Base-by-base conservation (phyloP, 1,140 invertebrate species). In the Conopomorpha cramerella region DNA sequence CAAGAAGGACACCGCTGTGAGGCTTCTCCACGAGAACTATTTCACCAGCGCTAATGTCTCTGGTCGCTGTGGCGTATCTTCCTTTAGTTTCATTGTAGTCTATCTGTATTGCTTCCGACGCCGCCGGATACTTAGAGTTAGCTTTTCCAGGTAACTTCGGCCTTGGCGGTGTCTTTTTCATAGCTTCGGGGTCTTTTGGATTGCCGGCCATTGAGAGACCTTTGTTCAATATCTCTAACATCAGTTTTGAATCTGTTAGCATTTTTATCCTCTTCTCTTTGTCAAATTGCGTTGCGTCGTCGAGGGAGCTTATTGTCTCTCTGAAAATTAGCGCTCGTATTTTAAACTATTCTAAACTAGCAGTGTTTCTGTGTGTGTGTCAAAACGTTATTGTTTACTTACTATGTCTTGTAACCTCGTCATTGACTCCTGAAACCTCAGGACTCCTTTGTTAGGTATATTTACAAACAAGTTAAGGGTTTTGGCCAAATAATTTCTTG, bases 11-110 rank as follows among this genome's bases (percentile, higher is more conserved):
- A 0, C 87, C 81, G 37, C 86, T 85, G 49, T 86, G 86, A 2
- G 93, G 84, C 51, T 84, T 83, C 55, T 96, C 93, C 2, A 87
- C 64, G 0, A 86, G 64, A 16, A 95, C 48, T 30, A 87, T 77
- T 49, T 89, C 84, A 1, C 88, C 87, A 2, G 84, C 81, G 18
- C 73, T 47, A 8, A 91, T 84, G 46, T 88, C 73, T 38, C 76
- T 78, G 0, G 78, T 78, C 0, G 89, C 88, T 13, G 82, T 72
- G 0, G 83, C 87, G 49, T 81, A 87, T 53, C 77, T 62, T 15
- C 77, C 77, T 49, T 51, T 61, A 2, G 26, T 14, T 18, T 77
- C 70, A 14, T 74, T 72, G 15, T 78, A 61, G 23, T 71, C 72
- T 33, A 86, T 80, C 23, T 80, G 56, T 2, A 87, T 68, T 1